Evolutionary conservation across 1,140 invertebrate genomes (phyloP), one percentile per base, ranked within the genome.

Genomic region (Eriocheir sinensis): DNA sequence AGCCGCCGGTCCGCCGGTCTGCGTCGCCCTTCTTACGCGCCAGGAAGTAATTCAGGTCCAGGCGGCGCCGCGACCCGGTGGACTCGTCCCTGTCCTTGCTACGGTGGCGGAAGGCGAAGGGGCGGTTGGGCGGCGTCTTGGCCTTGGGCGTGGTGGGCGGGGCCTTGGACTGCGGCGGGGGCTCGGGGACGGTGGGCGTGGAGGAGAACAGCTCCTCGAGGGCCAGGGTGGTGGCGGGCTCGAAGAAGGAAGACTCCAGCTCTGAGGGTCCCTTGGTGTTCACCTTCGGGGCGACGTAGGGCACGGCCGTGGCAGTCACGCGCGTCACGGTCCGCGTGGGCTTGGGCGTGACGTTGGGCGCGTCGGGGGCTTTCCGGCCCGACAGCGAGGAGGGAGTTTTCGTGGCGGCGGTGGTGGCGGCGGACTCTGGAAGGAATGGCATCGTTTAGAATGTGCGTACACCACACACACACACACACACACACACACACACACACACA

Each of bases 181-280:
- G 60, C 8, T 72, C 60, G n/a, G 60, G 60, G 4, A 72, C 89
- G 30, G 60, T 30, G n/a, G 81, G 89, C 12, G 81, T 53, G 0
- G 34, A 48, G 44, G 89, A 91, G 48, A 94, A 94, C 34, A 94
- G 89, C 2, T 91, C 89, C 48, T 94, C 94, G 36, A 94, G 91
- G 36, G 89, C 94, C 44, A 94, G 81, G 0, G 94, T 34, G 0
- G 94, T 86, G 34, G 91, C 48, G 27, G 89, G 89, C 34, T 88
- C 89, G 41, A 94, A 94, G 83, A 94, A 94, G 44, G 94, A 94
- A 32, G 94, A 94, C 81, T 94, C 80, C 2, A 94, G 94, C 6
- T 80, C 79, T 15, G 94, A 86, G 36, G 94, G 86, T 12, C 79
- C 17, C 27, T 12, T 44, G 40, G 86, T 34, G 0, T 48, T 41